Evolutionary conservation across 2,797 vertebrate species (phyloP).

Genomic region (Liasis olivaceus): DNA sequence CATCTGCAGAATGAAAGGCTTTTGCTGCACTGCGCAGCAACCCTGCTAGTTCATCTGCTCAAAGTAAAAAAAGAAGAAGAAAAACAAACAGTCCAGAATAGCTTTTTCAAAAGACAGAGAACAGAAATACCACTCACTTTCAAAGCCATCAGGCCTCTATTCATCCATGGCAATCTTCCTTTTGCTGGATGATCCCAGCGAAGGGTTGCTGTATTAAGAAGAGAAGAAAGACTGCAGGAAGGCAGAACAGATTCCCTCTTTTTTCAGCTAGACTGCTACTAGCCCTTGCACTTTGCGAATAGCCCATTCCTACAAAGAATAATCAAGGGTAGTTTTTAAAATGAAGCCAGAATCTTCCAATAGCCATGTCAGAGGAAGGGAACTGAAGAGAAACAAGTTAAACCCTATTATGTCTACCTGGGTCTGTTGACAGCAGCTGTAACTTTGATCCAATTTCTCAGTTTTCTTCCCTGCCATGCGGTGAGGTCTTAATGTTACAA

Average conservation of each 20-base stretch:
- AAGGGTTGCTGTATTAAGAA: constrained; percentile 50
- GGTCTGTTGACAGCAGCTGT: background rate
- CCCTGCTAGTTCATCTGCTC: constrained; percentile 41
- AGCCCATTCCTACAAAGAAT: too few relatives aligned
- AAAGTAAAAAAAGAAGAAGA: constrained; percentile 34
- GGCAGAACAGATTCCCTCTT: constrained; percentile 56
- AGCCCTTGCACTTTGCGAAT: constrained; percentile 38
- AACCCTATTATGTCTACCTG: background rate
- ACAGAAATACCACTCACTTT: constrained; percentile 39
- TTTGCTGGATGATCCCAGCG: constrained; percentile 54
- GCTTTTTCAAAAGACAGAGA: constrained; percentile 35
- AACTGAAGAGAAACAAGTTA: background rate
- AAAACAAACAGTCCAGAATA: constrained; percentile 19
- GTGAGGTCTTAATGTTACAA: background rate
- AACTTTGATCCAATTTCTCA: background rate
- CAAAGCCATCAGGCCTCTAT: constrained; percentile 44
- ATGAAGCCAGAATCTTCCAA: background rate
- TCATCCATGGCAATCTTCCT: constrained; percentile 54
- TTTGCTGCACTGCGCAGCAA: constrained; percentile 35
- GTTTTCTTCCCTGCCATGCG: background rate
- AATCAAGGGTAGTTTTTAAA: background rate
- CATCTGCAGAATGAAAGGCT: constrained; percentile 10
- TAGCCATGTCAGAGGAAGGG: background rate
- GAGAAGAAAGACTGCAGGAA: constrained; percentile 52
- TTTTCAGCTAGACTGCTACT: constrained; percentile 55